Base-by-base conservation (phyloP, 2,113 vertebrate genomes). In the Pteruthius melanotis region DNA sequence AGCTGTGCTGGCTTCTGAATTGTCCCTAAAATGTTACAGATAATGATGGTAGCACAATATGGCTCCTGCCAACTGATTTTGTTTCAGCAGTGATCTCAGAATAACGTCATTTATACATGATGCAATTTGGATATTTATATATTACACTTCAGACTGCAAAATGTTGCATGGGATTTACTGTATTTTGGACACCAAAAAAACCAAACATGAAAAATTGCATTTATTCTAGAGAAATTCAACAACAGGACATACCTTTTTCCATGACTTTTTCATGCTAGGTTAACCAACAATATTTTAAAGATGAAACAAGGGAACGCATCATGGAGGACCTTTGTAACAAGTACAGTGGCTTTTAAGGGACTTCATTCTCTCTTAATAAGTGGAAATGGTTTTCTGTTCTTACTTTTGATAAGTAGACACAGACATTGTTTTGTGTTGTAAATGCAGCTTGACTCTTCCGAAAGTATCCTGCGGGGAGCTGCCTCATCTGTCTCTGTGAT, bases 391-490 rank as follows among this genome's bases (percentile, higher is more conserved):
- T 93, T 94, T 93, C 56, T 96, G 6, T 57, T 93, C 53, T 77
- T 78, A 86, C 42, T 94, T 57, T 75, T 28, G 66, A 95, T 96
- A 97, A 97, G 96, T 95, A 93, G 96, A 96, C 80, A 78, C 93
- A 84, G 96, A 90, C 89, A n/a, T 97, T 99, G 97, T 99, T 98
- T 99, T 99, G 97, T 99, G 98, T 99, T 99, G 97, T 72, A 98
- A 98, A 98, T 98, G 96, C 98, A 99, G 99, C 98, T 99, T 95
- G 98, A 98, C 66, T 97, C 98, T 88, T 98, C 99, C 42, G 98
- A 99, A 93, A 98, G 96, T 39, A 95, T 97, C 95, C 98, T 99
- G 45, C 98, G 16, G 94, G 98, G 98, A 90, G 98, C 98, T 75
- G 97, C 98, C 59, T 97, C 98, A 71, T 96, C 98, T 60, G 63